phyloP scores from a whole-genome alignment of 2,113 vertebrate genomes.

The Tragelaphus strepsiceros region DNA sequence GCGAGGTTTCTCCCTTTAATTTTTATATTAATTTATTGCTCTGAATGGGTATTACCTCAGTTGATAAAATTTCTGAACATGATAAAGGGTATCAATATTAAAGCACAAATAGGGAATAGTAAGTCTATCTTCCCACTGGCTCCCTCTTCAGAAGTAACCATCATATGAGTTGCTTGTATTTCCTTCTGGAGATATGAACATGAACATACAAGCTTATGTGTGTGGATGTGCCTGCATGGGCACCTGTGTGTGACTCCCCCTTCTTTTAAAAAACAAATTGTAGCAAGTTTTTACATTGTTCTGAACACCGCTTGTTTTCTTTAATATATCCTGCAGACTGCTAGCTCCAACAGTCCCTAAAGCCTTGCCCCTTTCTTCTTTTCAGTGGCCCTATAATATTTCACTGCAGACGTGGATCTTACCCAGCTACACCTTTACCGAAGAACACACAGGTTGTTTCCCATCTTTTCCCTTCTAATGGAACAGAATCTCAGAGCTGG shows the following conservation, averaged over 20 bases:
- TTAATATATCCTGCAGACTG: not conserved
- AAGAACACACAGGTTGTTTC: not conserved
- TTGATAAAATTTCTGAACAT: constrained; percentile 6
- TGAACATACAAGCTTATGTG: not conserved
- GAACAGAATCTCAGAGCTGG: not conserved
- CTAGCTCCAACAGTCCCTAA: not conserved
- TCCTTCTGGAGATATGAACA: not conserved
- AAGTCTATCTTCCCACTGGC: not conserved
- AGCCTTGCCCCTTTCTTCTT: not conserved
- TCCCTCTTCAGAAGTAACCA: not conserved
- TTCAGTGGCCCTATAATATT: not conserved
- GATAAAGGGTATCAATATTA: not conserved
- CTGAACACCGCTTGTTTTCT: not conserved
- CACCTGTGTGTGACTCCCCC: not conserved
- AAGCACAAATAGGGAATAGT: not conserved
- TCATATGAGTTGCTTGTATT: not conserved
- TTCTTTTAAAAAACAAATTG: not conserved
- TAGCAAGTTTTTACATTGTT: not conserved
- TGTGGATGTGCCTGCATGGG: not conserved
- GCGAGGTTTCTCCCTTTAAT: not conserved
- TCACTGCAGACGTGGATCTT: not conserved
- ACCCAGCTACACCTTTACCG: not conserved
- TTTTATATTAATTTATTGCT: not conserved
- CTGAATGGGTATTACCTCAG: not conserved
- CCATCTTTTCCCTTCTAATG: not conserved